These are phyloP conservation scores for Cancer borealis DNA, from an alignment of 2,888 invertebrate species.

Conservation along the genomic window DNA sequence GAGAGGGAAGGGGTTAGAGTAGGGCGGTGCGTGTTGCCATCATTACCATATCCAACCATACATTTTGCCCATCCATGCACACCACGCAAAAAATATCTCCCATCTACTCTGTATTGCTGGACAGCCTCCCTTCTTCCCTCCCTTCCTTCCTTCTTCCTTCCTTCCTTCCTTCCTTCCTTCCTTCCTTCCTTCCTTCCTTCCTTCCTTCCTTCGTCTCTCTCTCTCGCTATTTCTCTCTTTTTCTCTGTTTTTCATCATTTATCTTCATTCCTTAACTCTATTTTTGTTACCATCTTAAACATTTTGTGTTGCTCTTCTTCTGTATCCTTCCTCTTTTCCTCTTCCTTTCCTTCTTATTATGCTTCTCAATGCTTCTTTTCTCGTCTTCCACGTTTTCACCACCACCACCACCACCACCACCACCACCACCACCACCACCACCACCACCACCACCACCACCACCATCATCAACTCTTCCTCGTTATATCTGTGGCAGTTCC, in stretches of 20 bases:
- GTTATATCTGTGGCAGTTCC: neutral
- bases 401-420: neutral
- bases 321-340: too few species aligned
- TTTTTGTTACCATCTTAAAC: neutral
- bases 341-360: neutral
- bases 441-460: neutral
- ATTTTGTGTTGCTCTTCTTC: neutral
- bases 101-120: constrained; percentile 7
- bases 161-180: neutral
- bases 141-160: neutral
- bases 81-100: constrained; percentile 39
- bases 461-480: neutral
- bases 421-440: neutral
- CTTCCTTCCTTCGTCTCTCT: neutral
- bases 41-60: constrained; percentile 68
- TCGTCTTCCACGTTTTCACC: neutral
- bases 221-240: neutral
- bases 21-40: constrained; percentile 60
- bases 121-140: neutral
- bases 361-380: neutral
- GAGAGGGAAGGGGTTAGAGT: neutral
- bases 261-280: neutral
- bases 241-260: neutral
- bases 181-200: too few species aligned
- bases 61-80: constrained; percentile 54